These are phyloP conservation scores for Stenurella melanura DNA, from an alignment of 2,888 invertebrate species.

Conservation along the genomic window DNA sequence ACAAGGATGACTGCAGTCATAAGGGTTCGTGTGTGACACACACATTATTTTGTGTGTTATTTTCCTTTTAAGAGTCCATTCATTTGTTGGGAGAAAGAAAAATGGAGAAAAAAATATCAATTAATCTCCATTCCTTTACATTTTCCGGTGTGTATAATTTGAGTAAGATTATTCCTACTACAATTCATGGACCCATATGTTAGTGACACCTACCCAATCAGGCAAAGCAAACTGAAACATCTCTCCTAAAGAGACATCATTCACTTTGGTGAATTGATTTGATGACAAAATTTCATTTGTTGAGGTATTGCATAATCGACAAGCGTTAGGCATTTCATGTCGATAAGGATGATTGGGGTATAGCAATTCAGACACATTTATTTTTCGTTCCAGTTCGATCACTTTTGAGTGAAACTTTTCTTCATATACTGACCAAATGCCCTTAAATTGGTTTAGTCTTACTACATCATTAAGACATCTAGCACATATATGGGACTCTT, in stretches of 20 bases:
- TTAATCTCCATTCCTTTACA: too few species aligned
- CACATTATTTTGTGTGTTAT: too few species aligned
- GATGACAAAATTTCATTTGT: background rate
- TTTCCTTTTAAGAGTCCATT: too few species aligned
- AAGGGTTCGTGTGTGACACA: too few species aligned
- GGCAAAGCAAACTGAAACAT: slow-evolving; percentile 5
- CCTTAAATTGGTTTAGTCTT: background rate
- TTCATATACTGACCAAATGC: background rate
- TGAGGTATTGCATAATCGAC: background rate
- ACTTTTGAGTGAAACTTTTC: background rate
- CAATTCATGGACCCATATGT: background rate
- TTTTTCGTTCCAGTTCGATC: background rate
- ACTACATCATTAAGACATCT: background rate
- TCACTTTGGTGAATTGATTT: background rate
- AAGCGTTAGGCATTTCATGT: background rate
- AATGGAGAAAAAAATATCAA: too few species aligned
- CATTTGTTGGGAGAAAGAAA: too few species aligned
- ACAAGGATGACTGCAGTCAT: too few species aligned
- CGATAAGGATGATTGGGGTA: background rate
- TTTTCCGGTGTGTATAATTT: too few species aligned
- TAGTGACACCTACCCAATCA: slow-evolving; percentile 9
- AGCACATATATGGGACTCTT: slow-evolving; percentile 1
- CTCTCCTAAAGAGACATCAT: background rate
- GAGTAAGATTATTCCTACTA: background rate
- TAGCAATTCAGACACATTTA: background rate